Base-by-base conservation (phyloP, 2,888 invertebrate genomes). In the Ichneumoninae sp. region DNA sequence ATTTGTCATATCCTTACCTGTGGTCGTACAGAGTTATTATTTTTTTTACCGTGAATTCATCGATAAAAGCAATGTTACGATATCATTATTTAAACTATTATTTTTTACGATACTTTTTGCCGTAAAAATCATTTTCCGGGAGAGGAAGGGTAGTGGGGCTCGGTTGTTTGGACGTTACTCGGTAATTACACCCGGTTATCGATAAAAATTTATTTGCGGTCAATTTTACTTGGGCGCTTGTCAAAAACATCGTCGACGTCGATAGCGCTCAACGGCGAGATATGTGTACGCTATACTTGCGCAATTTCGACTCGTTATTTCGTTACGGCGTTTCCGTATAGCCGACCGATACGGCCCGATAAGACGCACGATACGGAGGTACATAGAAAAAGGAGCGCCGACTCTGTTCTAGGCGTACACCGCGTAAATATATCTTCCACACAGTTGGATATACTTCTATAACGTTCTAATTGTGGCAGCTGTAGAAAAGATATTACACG, bases 241-340 rank as follows among this genome's bases (percentile, higher is more conserved):
- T 74, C 63, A 22, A 4, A 57, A 57, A 57, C 10, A 26, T 57
- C 65, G 50, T 52, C 65, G 22, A 50, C 52, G 22, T 52, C 52
- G 33, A 65, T 65, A 47, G 36, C 50, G 19, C 13, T 13, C 16
- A 33, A 50, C 22, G 30, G n/a, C 57, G 44, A 36, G 47, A 69
- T 65, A 65, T 40, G n/a, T 19, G 30, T 44, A 40, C 66, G 30
- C 63, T 16, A 22, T 36, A 26, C 50, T 71, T 65, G 60, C 79
- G 73, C 79, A 71, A 71, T 70, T 65, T 36, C 50, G 36, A 79
- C 63, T 91, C 87, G 92, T 92, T 92, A 92, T 92, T 92, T 92
- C 90, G 91, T 91, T 92, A 90, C 89, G 88, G 85, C 88, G 83
- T 91, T 91, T 91, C 92, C 91, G 91, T 88, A 87, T 89, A 88